Base-by-base conservation (phyloP, 2,113 vertebrate genomes). In the Pygoscelis adeliae region DNA sequence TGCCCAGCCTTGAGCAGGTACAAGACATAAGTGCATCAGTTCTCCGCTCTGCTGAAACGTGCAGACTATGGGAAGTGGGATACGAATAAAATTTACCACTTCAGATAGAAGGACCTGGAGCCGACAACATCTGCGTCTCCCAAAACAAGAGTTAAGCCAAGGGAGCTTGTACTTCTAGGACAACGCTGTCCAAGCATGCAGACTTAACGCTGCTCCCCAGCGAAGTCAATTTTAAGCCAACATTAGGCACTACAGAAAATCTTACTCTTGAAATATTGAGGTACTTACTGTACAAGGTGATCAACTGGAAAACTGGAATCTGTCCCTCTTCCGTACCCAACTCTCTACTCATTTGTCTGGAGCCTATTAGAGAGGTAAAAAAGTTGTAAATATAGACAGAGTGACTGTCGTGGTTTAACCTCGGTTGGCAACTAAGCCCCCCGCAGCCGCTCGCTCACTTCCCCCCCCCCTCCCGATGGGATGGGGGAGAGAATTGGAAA, bases 221-320 rank as follows among this genome's bases (percentile, higher is more conserved):
- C 2, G 20, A 86, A 53, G 63, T 49, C 53, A 36, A 38, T 36
- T 27, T 73, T 23, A 91, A 83, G 74, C 8, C 56, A 52, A 40
- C 11, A 36, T 12, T 18, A 63, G 40, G 73, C 53, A 62, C 25
- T 12, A 23, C 2, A 79, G 27, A 63, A 86, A 92, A 72, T 23
- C 65, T 73, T 62, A 30, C n/a, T 73, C 23, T 34, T 38, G 46
- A 94, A 90, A 71, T 19, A 30, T 56, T 50, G 67, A 76, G 30
- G 80, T 85, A 96, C 96, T 97, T 67, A 96, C 97, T 42, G 87
- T 27, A 63, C 20, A 63, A 16, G 2, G 65, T 56, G 83, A 93
- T 63, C 69, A 44, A 47, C 44, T 53, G 76, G 63, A 78, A 87
- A 66, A 56, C 23, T 38, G 56, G 47, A 81, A 71, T 40, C 59